These are phyloP conservation scores for Arothron firmamentum DNA, from an alignment of 2,113 vertebrate species.

Conservation along the genomic window DNA sequence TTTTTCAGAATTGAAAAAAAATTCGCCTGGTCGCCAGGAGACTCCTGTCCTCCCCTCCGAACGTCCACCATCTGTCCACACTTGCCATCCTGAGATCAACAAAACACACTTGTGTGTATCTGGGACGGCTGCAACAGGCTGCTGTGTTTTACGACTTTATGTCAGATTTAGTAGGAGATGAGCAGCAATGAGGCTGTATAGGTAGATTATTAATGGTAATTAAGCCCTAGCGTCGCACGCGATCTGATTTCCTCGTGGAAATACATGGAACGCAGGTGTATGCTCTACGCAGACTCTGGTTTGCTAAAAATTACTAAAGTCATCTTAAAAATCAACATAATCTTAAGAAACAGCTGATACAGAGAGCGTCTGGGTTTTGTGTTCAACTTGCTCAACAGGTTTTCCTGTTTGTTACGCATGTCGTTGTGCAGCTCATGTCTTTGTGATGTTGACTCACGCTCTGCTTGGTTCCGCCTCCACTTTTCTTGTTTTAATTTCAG, in stretches of 20 bases:
- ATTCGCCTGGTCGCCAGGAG: conserved; percentile 24
- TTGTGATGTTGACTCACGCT: conserved; percentile 8
- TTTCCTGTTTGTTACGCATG: neutral
- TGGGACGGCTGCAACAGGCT: conserved; percentile 16
- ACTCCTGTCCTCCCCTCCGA: conserved; percentile 15
- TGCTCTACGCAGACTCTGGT: neutral
- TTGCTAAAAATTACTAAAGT: too few relatives aligned
- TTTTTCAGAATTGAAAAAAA: conserved; percentile 10
- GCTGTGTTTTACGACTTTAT: conserved; percentile 41
- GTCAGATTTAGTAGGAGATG: conserved; percentile 43
- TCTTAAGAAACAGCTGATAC: too few relatives aligned
- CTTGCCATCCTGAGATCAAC: conserved; percentile 16
- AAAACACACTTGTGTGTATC: conserved; percentile 37
- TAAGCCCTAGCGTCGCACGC: conserved; percentile 22
- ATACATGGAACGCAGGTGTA: neutral
- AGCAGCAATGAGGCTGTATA: conserved; percentile 35
- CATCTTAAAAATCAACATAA: too few relatives aligned
- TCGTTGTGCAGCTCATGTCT: conserved; percentile 7
- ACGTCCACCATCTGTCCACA: conserved; percentile 41
- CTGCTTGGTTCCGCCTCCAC: conserved; percentile 18
- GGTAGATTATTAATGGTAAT: conserved; percentile 58
- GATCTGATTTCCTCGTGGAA: neutral
- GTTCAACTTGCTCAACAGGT: too few relatives aligned
- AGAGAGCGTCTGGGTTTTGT: too few relatives aligned
- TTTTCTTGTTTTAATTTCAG: conserved; percentile 4